Evolutionary conservation across 2,888 invertebrate genomes (phyloP), one percentile per base, ranked within the genome.

Genomic region (Nebria brevicollis): DNA sequence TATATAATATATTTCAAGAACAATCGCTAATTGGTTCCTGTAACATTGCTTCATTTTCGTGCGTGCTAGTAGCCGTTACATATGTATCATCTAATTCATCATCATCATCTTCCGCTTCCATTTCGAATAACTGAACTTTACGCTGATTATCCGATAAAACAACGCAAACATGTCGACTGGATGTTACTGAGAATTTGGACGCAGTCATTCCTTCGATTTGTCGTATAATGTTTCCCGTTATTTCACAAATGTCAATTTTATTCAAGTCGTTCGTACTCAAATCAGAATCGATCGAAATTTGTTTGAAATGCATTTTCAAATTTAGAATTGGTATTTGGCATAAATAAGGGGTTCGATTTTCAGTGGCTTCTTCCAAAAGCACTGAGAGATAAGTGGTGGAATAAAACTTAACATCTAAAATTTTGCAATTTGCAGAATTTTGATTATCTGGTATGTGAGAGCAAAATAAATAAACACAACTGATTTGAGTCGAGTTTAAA

Each of bases 51-150:
- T 84, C 87, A 83, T 85, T 86, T 77, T 86, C 86, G 77, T 84
- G 85, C 65, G 84, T 82, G 6, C 85, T 85, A 83, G 85, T 87
- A 66, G 83, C 86, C 1, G 87, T 87, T 84, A 88, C 89, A 25
- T 91, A 91, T 4, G 89, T 92, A 77, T 95, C 95, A 65, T 95
- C 95, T 10, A 80, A 64, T 79, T 97, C 97, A 83, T 98, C 97
- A 81, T 96, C 96, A 81, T 95, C 95, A 34, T 96, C 97, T 86
- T 97, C 97, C 0, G 94, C 95, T 90, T 98, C 98, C 94, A 97
- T 97, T 88, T 98, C 97, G 87, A 96, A 96, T 74, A 97, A 92
- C 83, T 96, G 91, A 70, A 98, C 95, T 88, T 96, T 95, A 82
- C 95, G 93, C 77, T 91, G 90, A 85, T 93, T 95, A 84, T 95